Percentiles rank a stretch among this genome's conserved stretches.
phyloP scores from a whole-genome alignment of 2,113 vertebrate genomes.

The Rattus norvegicus region GRCr8 NC_086039.1:80145501-80146000 shows the following conservation, averaged over 20 bases:
- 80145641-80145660: neutral
- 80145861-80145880: neutral
- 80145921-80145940: slow-evolving; percentile 8
- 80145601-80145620: neutral
- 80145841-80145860: neutral
- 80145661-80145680: neutral
- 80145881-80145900: neutral
- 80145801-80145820: slow-evolving; percentile 37
- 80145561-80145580: neutral
- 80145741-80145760: neutral
- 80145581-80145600: neutral
- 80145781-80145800: neutral
- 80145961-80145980: neutral
- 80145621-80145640: neutral
- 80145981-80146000: neutral
- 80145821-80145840: slow-evolving; percentile 10
- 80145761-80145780: neutral
- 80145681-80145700: neutral
- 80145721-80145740: neutral
- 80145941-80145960: neutral
- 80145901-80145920: neutral
- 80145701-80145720: neutral
- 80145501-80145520: neutral
- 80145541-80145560: neutral
- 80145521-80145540: neutral